Evolutionary conservation across 2,797 vertebrate species (phyloP), one percentile per base, ranked within the genome.

Genomic region (Sorex maritimensis): DNA sequence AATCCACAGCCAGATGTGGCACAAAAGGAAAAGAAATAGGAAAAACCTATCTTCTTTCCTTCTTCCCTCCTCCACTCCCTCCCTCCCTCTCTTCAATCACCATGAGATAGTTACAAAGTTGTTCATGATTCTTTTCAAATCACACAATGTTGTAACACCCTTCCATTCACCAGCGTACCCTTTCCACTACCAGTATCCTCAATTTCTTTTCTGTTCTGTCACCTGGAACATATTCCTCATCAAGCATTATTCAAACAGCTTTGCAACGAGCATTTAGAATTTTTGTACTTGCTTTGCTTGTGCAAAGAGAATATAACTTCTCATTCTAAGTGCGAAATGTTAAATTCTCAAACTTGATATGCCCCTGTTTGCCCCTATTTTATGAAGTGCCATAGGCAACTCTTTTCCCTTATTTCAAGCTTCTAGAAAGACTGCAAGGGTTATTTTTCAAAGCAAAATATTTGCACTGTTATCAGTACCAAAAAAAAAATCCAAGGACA

Each of bases 241-340:
- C 78, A 81, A 80, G 6, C 67, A 68, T 90, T 96, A 94, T 41
- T 52, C 88, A 81, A 93, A 0, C 38, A 97, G 69, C 75, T n/a
- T 13, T 26, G 9, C 38, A 94, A 81, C 90, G 79, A 95, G 89
- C 91, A 84, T 46, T 52, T 8, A 88, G 46, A 85, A 55, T 67
- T 86, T 87, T 86, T 82, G 28, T 28, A 69, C 89, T 77, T 86
- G 80, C 58, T 4, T 30, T 67, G 4, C 23, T 79, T 88, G 67
- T 95, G 79, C 67, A 94, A 97, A 96, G 58, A 9, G 28, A 77
- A 23, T 12, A 38, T 78, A 96, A 96, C 17, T 86, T 93, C 67
- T 92, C 61, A 90, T 80, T 71, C 90, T 24, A 81, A 28, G 26
- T 65, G 84, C 7, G 5, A 2, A 44, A 44, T 44, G 41, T 44